Base-by-base conservation (phyloP, 2,113 vertebrate genomes). In the Centropristis striata region DNA sequence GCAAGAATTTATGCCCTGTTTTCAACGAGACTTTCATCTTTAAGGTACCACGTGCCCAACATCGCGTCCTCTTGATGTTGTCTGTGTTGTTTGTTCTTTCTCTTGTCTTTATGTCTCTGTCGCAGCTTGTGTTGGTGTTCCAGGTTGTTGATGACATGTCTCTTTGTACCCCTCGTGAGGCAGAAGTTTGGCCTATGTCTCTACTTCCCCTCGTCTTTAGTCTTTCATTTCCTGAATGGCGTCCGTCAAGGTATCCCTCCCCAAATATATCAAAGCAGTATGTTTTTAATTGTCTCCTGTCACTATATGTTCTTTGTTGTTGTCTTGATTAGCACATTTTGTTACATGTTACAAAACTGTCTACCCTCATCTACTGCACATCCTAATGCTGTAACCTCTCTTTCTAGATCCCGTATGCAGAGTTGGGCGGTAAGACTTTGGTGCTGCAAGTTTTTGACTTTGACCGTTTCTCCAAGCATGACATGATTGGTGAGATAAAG, bases 401-500 rank as follows among this genome's bases (percentile, higher is more conserved):
- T 70, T 54, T 74, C 39, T 75, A 97, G 97, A 94, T 98, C 23
- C 97, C 97, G 0, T 98, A 98, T 27, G 95, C 96, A 73, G 97
- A 97, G 86, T 87, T 98, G 63, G 97, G 97, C 1, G 97, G 97
- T 32, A 96, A 96, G 86, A 95, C 93, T 16, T 90, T 98, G 78
- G 94, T 98, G 78, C 92, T 98, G 92, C 94, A 97, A 0, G 96
- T 97, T 70, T 98, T 95, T 61, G 97, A 98, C 90, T 98, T 97
- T 68, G 97, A 98, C 75, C 96, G 97, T 27, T 98, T 98, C 90
- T 97, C 97, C 63, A 97, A 97, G 66, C 96, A 98, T 3, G 97
- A 98, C 21, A 95, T 96, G 80, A 98, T 98, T 0, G 97, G 97
- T 1, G 96, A 97, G 83, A 96, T 97, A 55, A 95, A 96, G 70